Evolutionary conservation across 1,140 invertebrate species (phyloP).

Genomic region (Pteromalus puparum): DNA sequence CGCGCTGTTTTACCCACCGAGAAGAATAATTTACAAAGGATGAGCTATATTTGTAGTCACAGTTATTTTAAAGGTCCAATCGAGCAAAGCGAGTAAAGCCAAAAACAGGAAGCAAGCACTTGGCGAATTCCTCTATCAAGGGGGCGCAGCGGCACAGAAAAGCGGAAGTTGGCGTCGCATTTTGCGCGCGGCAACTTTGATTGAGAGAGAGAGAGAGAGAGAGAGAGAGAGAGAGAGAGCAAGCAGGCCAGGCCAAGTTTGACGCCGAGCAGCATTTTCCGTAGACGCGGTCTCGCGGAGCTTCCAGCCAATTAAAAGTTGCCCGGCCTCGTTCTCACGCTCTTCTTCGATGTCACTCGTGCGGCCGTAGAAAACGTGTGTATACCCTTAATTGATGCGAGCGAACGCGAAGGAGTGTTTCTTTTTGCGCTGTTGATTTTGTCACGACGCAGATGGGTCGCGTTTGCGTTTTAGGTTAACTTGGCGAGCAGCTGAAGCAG

Average conservation of each 20-base stretch:
- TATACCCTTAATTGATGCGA: conserved; percentile 14
- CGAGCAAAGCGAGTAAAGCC: not conserved
- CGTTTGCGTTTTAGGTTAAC: not conserved
- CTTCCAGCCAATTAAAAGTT: conserved; percentile 33
- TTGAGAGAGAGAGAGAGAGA: conserved; percentile 13
- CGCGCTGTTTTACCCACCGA: no score
- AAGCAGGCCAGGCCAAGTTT: not conserved
- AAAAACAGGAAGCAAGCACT: not conserved
- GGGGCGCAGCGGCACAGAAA: not conserved
- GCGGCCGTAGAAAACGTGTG: no score
- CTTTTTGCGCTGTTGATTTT: not conserved
- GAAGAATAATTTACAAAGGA: not conserved
- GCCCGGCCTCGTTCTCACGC: not conserved
- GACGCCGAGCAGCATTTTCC: not conserved
- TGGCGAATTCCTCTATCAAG: not conserved
- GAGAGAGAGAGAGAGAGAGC: not conserved
- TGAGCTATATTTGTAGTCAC: not conserved
- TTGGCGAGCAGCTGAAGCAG: not conserved
- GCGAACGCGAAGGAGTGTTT: not conserved
- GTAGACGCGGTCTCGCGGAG: not conserved
- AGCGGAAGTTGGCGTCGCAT: not conserved
- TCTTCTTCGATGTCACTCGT: not conserved
- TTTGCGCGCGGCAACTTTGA: conserved; percentile 34
- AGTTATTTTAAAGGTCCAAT: not conserved
- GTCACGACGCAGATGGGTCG: not conserved